Base-by-base conservation (phyloP, 2,888 invertebrate genomes). In the Merodon equestris region DNA sequence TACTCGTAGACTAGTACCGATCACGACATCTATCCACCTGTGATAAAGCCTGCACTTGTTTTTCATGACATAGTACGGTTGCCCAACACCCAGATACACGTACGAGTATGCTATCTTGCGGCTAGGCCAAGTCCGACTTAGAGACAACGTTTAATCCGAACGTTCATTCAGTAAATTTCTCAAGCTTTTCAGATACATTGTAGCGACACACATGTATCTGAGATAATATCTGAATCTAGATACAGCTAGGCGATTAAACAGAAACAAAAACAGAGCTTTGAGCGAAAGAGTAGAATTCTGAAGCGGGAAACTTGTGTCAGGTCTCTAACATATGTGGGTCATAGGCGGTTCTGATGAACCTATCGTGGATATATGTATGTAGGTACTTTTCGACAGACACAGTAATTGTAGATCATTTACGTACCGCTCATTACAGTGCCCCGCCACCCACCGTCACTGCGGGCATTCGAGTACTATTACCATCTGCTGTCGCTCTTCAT, bases 121-220 rank as follows among this genome's bases (percentile, higher is more conserved):
- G 40, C 17, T 17, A 48, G 9, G 45, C 40, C 40, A 14, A 66
- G 40, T 53, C 40, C 10, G 19, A 38, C 60, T 56, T 68, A 38
- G 38, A 56, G 66, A 44, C 58, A 75, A 34, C 27, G 36, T 61
- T 61, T 42, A 63, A 67, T 53, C 67, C 44, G 36, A 27, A 27
- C 68, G 68, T 70, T 79, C 73, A 79, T 79, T 79, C 50, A 73
- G 18, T 36, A 73, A 57, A 73, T 53, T 79, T 73, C 63, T 38
- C 73, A 68, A 58, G 66, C 57, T 53, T 71, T 72, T 58, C n/a
- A 12, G 27, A 27, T n/a, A 5, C 34, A 12, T 13, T 27, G 27
- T 27, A 27, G 27, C 27, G 7, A 27, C 7, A 27, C 7, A 27
- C 7, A 27, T 7, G 27, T 27, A 27, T 27, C 27, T 27, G 27